Conservation (phyloP, 1,140 invertebrate genomes). For the Pseudomyrmex cubaensis region DNA sequence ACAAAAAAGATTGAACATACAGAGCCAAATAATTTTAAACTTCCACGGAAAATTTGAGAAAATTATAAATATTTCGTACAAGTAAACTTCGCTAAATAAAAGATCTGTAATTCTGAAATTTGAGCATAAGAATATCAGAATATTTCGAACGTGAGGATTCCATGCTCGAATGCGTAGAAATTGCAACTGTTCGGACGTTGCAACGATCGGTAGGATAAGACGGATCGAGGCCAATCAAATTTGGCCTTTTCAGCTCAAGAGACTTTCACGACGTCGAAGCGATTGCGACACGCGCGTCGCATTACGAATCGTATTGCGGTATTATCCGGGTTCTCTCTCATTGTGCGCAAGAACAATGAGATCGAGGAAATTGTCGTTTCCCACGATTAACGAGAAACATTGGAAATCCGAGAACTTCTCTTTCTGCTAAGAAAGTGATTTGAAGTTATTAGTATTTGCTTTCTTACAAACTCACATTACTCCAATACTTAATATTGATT, state of each 20-base stretch:
- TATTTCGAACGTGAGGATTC: background rate
- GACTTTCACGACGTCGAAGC: constrained; percentile 43
- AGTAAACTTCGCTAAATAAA: background rate
- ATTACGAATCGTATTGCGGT: constrained; percentile 51
- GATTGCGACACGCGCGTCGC: constrained; percentile 49
- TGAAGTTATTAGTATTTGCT: too few species aligned
- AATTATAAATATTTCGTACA: background rate
- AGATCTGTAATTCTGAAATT: background rate
- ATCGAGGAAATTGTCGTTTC: constrained; percentile 58
- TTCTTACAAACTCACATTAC: background rate
- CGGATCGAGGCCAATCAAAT: constrained; percentile 55
- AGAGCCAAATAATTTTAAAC: background rate
- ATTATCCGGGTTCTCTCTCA: constrained; percentile 49
- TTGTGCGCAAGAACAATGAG: constrained; percentile 54
- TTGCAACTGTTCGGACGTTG: constrained; percentile 10
- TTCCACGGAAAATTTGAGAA: background rate
- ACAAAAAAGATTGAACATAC: too few species aligned
- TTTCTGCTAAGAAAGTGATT: background rate
- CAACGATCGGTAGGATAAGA: constrained; percentile 28
- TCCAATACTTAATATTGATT: constrained; percentile 15
- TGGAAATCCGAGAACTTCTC: constrained; percentile 12
- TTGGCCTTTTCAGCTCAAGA: constrained; percentile 42
- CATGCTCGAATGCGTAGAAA: constrained; percentile 14
- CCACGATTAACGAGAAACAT: constrained; percentile 46
- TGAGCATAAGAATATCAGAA: background rate